A percentile compares a stretch with the other conserved stretches of the same genome.
phyloP scores from a whole-genome alignment of 2,888 invertebrate genomes.

The Didymodactylos carnosus region DNA sequence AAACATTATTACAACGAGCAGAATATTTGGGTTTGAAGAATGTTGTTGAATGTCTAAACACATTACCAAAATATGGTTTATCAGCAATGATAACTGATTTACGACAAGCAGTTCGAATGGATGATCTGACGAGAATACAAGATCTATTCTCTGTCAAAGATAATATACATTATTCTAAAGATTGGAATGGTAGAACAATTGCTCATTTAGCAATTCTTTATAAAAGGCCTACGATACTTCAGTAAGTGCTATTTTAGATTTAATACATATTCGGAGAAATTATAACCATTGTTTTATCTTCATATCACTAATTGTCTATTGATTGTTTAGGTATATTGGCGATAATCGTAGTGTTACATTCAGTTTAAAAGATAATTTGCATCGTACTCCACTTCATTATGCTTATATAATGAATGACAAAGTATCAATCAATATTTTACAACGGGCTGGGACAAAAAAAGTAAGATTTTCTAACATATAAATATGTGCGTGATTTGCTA shows the following conservation, averaged over 20 bases:
- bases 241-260: not conserved
- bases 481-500: too few species aligned
- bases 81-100: not conserved
- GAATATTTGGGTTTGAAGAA: too few species aligned
- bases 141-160: not conserved
- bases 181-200: conserved; percentile 7
- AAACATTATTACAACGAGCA: too few species aligned
- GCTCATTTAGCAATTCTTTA: conserved; percentile 9
- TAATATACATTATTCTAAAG: not conserved
- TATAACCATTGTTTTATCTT: not conserved
- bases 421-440: not conserved
- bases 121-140: not conserved
- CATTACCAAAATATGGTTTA: not conserved
- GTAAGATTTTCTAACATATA: not conserved
- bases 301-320: not conserved
- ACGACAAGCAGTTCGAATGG: not conserved
- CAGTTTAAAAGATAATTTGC: conserved; percentile 1
- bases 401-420: conserved; percentile 3
- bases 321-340: not conserved
- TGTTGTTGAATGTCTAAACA: not conserved
- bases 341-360: not conserved
- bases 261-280: not conserved
- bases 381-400: conserved; percentile 10
- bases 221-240: not conserved
- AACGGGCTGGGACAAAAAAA: not conserved